Percentiles rank a stretch among this genome's conserved stretches.
Conservation (phyloP, 2,113 vertebrate genomes). For the Istiophorus platypterus region DNA sequence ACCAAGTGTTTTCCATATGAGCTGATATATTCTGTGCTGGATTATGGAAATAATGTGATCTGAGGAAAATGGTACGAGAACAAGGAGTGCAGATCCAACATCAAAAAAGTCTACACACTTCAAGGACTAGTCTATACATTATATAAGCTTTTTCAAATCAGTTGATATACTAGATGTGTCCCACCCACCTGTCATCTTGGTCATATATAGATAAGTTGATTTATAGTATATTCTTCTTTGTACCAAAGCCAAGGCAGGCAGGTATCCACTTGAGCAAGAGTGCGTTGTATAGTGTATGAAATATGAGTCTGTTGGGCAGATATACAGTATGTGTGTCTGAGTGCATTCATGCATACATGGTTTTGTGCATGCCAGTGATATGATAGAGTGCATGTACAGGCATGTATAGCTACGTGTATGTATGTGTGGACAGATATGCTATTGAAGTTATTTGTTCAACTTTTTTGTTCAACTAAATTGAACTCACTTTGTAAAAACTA, state of each 20-base stretch:
- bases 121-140: no score
- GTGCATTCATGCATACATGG: conserved; percentile 1
- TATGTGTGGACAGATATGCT: background rate
- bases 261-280: background rate
- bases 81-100: background rate
- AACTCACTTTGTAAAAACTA: background rate
- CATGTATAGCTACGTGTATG: conserved; percentile 2
- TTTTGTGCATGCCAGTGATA: conserved; percentile 9
- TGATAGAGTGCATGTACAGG: background rate
- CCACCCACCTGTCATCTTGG: background rate
- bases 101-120: background rate
- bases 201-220: background rate
- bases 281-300: background rate
- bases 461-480: background rate
- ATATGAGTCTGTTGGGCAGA: background rate
- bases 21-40: background rate
- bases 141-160: background rate
- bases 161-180: background rate
- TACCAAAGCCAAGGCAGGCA: background rate
- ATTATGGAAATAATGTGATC: background rate
- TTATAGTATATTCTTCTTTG: background rate
- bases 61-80: background rate
- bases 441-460: background rate
- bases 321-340: background rate
- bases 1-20: background rate